A percentile compares a stretch with the other conserved stretches of the same genome.
phyloP scores from a whole-genome alignment of 2,113 vertebrate species.

The Dicaeum eximium region DNA sequence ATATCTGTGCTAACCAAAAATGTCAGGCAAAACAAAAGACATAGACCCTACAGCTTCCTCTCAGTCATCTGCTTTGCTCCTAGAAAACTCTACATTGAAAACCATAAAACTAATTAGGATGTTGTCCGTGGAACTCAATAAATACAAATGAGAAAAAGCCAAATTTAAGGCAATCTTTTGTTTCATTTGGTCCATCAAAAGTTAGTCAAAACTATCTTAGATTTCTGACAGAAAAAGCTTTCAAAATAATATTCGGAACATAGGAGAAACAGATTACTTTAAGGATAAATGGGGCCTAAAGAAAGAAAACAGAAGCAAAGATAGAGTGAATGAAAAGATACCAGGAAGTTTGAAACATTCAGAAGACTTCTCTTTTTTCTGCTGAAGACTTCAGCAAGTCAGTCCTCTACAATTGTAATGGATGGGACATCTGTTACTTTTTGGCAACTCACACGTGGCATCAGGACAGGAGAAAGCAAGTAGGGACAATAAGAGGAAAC shows the following conservation, averaged over 20 bases:
- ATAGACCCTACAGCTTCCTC: neutral
- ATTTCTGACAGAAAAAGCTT: neutral
- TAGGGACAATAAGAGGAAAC: neutral
- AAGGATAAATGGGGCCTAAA: neutral
- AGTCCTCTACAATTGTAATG: neutral
- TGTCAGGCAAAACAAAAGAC: neutral
- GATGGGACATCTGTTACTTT: neutral
- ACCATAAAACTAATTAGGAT: neutral
- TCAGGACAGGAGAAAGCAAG: neutral
- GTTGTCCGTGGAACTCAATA: neutral
- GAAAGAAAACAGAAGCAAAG: neutral
- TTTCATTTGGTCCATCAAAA: neutral
- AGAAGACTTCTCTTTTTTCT: neutral
- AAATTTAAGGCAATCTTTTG: neutral
- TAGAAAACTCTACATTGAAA: neutral
- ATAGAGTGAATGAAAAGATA: neutral
- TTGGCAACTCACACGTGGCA: neutral
- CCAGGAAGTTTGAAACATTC: neutral
- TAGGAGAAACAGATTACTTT: neutral
- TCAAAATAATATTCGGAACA: neutral
- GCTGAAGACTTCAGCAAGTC: neutral
- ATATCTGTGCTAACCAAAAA: neutral
- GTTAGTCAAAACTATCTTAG: neutral
- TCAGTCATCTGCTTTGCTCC: accelerated
- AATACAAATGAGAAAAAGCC: neutral